Conservation (phyloP, 2,888 invertebrate species). For the Xestia xanthographa region DNA sequence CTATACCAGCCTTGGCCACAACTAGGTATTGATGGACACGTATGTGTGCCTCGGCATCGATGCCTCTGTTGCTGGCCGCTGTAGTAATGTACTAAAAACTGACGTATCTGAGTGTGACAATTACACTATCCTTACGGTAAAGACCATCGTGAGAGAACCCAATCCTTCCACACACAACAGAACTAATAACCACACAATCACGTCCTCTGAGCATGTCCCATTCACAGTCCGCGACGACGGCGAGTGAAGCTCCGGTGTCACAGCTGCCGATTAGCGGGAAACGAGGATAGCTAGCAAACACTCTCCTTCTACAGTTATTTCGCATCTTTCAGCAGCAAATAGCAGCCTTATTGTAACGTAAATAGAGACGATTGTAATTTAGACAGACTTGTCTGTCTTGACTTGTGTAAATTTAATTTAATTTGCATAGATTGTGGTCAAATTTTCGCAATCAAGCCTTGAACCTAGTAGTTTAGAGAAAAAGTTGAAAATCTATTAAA, state of each 20-base stretch:
- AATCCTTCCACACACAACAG: not conserved
- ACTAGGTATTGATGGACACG: no score
- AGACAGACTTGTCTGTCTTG: not conserved
- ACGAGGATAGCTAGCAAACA: not conserved
- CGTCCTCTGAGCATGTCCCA: not conserved
- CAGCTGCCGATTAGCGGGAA: not conserved
- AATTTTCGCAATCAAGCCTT: no score
- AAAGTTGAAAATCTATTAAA: no score
- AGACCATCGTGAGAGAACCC: not conserved
- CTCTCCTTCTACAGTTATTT: not conserved
- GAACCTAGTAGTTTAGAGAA: no score
- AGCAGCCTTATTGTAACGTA: not conserved
- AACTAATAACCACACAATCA: conserved; percentile 20
- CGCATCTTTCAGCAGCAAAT: not conserved
- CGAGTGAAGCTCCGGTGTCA: not conserved
- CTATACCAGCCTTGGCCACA: no score
- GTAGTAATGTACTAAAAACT: no score
- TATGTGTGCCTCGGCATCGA: no score
- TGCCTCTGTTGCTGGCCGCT: no score
- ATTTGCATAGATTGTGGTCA: no score
- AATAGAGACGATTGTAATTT: not conserved
- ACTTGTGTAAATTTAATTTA: no score
- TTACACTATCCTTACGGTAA: not conserved
- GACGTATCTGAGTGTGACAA: not conserved
- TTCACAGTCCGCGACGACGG: conserved; percentile 1